Percentiles rank a stretch among this genome's conserved stretches.
These are phyloP conservation scores for Microplitis mediator DNA, from an alignment of 1,140 invertebrate genomes.

Conservation along the genomic window DNA sequence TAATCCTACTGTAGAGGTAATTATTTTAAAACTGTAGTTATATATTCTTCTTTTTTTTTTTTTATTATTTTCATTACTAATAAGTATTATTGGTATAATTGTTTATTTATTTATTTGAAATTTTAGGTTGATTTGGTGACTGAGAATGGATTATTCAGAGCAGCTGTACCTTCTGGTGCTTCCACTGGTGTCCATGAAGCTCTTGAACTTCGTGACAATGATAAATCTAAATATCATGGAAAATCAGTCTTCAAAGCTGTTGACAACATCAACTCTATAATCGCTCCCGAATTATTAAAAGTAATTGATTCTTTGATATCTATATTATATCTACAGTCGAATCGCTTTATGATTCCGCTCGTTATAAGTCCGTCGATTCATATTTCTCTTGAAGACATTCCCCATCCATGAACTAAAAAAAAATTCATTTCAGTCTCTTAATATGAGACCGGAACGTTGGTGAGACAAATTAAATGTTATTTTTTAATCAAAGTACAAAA, in stretches of 20 bases:
- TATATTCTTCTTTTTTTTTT: conserved; percentile 27
- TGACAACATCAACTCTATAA: conserved; percentile 87
- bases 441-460: too few species aligned
- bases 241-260: conserved; percentile 95
- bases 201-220: conserved; percentile 91
- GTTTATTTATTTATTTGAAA: conserved; percentile 13
- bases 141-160: conserved; percentile 87
- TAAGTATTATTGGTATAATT: neutral
- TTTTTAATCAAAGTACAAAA: too few species aligned
- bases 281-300: conserved; percentile 85
- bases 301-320: conserved; percentile 52
- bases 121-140: conserved; percentile 66
- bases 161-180: conserved; percentile 96
- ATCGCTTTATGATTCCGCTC: too few species aligned
- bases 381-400: too few species aligned
- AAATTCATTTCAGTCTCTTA: too few species aligned
- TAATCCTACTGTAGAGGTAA: conserved; percentile 96
- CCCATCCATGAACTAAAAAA: too few species aligned
- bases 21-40: conserved; percentile 38
- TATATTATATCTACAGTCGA: too few species aligned
- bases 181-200: conserved; percentile 98
- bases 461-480: too few species aligned
- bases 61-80: conserved; percentile 5
- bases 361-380: too few species aligned
- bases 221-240: conserved; percentile 89